Base-by-base conservation (phyloP, 1,140 invertebrate genomes). In the Eubasilissa regina region DNA sequence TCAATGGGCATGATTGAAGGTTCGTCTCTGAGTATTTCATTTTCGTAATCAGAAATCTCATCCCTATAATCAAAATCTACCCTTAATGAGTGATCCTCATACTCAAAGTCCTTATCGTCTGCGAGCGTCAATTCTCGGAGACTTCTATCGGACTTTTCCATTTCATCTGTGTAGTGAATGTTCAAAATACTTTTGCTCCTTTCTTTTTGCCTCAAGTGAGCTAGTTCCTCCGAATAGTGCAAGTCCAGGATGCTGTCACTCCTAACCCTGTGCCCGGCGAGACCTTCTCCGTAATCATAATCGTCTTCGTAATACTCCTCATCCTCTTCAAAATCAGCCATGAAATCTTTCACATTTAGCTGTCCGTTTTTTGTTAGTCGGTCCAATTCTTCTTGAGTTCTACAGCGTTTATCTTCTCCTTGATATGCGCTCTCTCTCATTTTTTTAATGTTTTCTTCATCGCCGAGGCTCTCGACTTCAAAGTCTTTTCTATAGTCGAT, bases 291-390 rank as follows among this genome's bases (percentile, higher is more conserved):
- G 68, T 82, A 82, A 60, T 82, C 81, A 43, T 82, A 82, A 43
- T 82, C 81, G 47, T 83, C 81, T 25, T 80, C 79, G 58, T 83
- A 80, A 35, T 83, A 80, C 62, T 80, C 78, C 13, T 79, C 62
- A 25, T 82, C 79, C 8, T 75, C 76, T 9, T 70, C 56, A 8
- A 68, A 48, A 62, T 78, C 72, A 0, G 45, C 72, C 72, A 77
- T 75, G 62, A 74, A 77, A 21, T 81, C 76, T 7, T 21, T 45
- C 15, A 70, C 76, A 13, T 17, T 21, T 7, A 21, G 11, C 68
- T 25, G 51, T 11, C 58, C 58, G 12, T 56, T 21, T 35, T 62
- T 13, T 19, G 79, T 66, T 7, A 60, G 75, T 1, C 75, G 43
- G 53, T 66, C 64, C 15, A 74, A 51, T 15, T 73, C 75, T 25